Conservation (phyloP, 2,797 vertebrate genomes). For the Gephyroberyx darwinii region DNA sequence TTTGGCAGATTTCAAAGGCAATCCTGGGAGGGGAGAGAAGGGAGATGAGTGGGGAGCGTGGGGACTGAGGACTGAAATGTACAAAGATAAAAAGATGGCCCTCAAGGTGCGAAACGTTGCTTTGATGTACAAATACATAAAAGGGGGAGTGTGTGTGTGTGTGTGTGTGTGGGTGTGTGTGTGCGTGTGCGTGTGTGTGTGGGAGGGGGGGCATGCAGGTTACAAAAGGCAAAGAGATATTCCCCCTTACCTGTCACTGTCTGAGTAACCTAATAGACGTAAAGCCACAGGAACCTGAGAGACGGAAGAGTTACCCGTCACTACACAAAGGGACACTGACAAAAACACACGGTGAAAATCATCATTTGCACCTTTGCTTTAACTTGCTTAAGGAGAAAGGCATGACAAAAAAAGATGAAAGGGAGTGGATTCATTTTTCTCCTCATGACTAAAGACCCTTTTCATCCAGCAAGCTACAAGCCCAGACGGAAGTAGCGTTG, state of each 20-base stretch:
- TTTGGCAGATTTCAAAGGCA: constrained; percentile 36
- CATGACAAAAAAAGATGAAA: background rate
- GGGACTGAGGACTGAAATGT: constrained; percentile 25
- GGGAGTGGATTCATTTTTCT: background rate
- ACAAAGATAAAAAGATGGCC: constrained; percentile 45
- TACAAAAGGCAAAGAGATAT: constrained; percentile 23
- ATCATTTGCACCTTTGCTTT: constrained; percentile 15
- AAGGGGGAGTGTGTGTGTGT: background rate
- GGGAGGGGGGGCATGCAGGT: constrained; percentile 6
- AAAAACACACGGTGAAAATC: constrained; percentile 1
- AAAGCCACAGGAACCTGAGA: constrained; percentile 5
- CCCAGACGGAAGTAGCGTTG: too few species aligned
- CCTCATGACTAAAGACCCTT: background rate
- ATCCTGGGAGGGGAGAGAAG: background rate
- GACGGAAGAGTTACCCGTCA: background rate
- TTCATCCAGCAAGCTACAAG: background rate
- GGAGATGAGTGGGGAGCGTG: background rate
- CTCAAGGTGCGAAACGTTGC: constrained; percentile 37
- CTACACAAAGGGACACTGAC: background rate
- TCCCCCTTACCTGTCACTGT: background rate
- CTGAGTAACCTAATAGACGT: background rate
- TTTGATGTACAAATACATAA: constrained; percentile 31
- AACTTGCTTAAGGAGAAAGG: background rate
- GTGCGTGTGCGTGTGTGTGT: too few species aligned
- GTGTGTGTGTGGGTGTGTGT: too few species aligned